phyloP scores from a whole-genome alignment of 1,140 invertebrate species.

The Tetraneura akinire region DNA sequence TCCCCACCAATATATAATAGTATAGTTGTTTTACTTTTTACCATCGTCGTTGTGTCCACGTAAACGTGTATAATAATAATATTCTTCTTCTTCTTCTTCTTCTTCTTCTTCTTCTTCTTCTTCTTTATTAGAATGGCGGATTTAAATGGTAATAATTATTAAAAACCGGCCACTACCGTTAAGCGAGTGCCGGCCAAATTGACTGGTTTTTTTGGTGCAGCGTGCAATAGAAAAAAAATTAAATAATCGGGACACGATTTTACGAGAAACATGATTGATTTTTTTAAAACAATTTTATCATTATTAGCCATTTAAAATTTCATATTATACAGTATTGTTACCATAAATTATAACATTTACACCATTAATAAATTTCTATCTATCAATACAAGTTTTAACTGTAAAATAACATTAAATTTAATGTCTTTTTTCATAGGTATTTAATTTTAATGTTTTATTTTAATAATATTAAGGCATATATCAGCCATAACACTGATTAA shows the following conservation, averaged over 20 bases:
- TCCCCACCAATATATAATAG: neutral
- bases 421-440: too few relatives aligned
- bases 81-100: neutral
- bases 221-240: neutral
- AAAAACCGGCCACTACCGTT: slow-evolving; percentile 33
- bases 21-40: neutral
- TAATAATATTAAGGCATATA: too few relatives aligned
- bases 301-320: too few relatives aligned
- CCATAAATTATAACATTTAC: too few relatives aligned
- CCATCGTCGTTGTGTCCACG: neutral
- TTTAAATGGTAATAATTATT: slow-evolving; percentile 14
- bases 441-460: too few relatives aligned
- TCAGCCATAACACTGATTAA: too few relatives aligned
- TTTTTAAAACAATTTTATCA: neutral
- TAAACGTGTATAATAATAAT: neutral
- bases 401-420: too few relatives aligned
- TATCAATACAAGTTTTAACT: too few relatives aligned
- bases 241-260: neutral
- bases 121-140: neutral
- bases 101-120: too few relatives aligned
- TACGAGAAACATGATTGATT: neutral
- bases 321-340: too few relatives aligned
- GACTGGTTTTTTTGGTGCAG: neutral
- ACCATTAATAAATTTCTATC: too few relatives aligned
- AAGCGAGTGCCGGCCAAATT: neutral